Percentiles rank a stretch among this genome's conserved stretches.
phyloP scores from a whole-genome alignment of 2,888 invertebrate species.

The Drosophila nr. perissopoda region DNA sequence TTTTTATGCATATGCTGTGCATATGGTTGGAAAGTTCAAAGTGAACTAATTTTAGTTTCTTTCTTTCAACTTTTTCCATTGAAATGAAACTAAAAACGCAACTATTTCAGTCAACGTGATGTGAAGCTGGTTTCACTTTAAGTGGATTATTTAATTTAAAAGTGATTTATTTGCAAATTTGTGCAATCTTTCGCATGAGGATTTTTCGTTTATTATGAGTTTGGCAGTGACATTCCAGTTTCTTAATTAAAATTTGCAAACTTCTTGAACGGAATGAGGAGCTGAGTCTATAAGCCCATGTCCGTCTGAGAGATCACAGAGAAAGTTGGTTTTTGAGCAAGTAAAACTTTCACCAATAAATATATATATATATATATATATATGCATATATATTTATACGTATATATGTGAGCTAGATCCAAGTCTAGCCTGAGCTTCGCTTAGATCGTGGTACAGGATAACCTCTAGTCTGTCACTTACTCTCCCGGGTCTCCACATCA shows the following conservation, averaged over 20 bases:
- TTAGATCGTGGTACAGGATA: neutral
- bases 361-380: neutral
- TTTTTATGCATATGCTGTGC: neutral
- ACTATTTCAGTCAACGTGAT: neutral
- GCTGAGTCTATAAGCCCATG: neutral
- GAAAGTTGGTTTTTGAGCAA: neutral
- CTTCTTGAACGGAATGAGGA: neutral
- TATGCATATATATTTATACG: neutral
- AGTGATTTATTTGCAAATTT: neutral
- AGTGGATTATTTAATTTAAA: neutral
- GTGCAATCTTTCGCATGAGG: neutral
- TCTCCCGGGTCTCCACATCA: neutral
- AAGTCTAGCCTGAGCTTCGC: neutral
- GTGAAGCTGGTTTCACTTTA: neutral
- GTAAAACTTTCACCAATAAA: neutral
- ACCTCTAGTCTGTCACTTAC: neutral
- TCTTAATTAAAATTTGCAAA: neutral
- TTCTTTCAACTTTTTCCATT: neutral
- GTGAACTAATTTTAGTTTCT: neutral
- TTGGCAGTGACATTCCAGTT: neutral
- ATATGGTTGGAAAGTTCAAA: neutral
- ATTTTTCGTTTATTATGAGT: neutral
- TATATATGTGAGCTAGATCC: neutral
- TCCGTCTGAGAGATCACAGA: neutral
- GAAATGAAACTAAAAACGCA: neutral